Conservation (phyloP, 2,888 invertebrate species). For the Tinea pellionella region DNA sequence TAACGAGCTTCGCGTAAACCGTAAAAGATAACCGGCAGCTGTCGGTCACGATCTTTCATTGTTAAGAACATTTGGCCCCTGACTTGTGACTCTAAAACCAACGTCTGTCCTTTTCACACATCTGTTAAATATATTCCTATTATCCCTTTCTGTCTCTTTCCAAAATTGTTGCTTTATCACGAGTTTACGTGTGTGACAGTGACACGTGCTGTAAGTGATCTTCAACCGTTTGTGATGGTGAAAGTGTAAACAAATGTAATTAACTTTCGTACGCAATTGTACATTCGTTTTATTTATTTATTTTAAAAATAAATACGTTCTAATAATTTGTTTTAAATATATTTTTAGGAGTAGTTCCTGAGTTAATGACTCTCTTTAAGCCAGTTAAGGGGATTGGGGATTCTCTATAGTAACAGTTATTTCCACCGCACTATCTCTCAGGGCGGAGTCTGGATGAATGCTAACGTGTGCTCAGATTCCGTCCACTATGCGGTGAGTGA, state of each 20-base stretch:
- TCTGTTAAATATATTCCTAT: neutral
- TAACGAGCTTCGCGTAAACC: too few species aligned
- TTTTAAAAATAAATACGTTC: neutral
- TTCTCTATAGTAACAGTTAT: too few species aligned
- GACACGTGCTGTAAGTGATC: constrained; percentile 19
- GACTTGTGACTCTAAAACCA: neutral
- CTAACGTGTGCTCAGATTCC: too few species aligned
- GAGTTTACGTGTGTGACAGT: neutral
- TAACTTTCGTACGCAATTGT: neutral
- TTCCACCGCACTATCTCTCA: too few species aligned
- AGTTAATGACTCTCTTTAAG: too few species aligned
- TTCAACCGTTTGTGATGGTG: constrained; percentile 31
- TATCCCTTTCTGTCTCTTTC: neutral
- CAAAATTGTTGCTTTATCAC: neutral
- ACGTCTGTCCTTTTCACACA: neutral
- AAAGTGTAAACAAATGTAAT: constrained; percentile 51
- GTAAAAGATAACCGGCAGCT: neutral
- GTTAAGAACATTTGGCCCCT: constrained; percentile 1
- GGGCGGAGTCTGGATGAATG: too few species aligned
- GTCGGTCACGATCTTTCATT: constrained; percentile 6
- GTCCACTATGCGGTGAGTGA: too few species aligned
- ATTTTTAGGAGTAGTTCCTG: too few species aligned
- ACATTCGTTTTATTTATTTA: neutral
- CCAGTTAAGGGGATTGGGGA: too few species aligned
- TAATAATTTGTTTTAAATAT: neutral